Conservation (phyloP, 2,797 vertebrate genomes). For the Cryptoprocta ferox region DNA sequence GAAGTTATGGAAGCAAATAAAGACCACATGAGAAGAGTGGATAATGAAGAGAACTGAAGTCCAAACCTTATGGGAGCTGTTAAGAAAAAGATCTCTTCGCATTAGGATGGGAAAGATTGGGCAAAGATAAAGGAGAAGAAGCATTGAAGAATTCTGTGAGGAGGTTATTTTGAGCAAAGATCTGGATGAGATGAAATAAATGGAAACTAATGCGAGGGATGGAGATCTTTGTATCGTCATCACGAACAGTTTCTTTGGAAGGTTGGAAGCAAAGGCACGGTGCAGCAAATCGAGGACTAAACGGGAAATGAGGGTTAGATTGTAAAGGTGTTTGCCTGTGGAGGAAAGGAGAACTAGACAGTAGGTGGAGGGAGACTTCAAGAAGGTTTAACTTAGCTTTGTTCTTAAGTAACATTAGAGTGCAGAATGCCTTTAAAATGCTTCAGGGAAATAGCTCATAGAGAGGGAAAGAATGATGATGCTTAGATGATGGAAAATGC, state of each 20-base stretch:
- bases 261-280: not conserved
- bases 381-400: slow-evolving; percentile 3
- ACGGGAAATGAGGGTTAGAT: not conserved
- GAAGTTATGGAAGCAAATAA: not conserved
- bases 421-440: not conserved
- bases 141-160: not conserved
- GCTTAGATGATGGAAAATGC: not conserved
- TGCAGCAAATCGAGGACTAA: not conserved
- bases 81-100: not conserved
- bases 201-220: not conserved
- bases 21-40: not conserved
- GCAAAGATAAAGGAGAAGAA: not conserved
- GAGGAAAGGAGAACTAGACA: not conserved
- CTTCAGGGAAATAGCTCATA: not conserved
- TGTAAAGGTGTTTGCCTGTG: not conserved
- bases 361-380: not conserved
- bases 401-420: not conserved
- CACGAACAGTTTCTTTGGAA: not conserved
- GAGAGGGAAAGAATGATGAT: not conserved
- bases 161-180: not conserved
- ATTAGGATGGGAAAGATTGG: not conserved
- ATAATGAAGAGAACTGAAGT: not conserved
- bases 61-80: not conserved
- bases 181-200: not conserved
- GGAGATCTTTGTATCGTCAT: not conserved